Evolutionary conservation across 2,797 vertebrate species (phyloP).

Genomic region (Lepus townsendii): DNA sequence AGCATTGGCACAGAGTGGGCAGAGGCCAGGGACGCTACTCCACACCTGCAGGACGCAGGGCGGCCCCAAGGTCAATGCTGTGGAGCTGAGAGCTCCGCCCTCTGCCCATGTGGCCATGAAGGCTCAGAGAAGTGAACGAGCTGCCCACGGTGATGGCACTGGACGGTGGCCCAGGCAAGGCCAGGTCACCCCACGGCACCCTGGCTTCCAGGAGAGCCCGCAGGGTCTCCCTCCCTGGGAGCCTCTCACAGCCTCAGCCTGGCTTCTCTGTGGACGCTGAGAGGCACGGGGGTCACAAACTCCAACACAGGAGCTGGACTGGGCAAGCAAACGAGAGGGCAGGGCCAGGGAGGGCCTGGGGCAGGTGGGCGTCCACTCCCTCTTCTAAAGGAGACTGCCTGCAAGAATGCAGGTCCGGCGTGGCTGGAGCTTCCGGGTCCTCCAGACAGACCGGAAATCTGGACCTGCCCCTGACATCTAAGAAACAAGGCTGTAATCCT

Average conservation of each 20-base stretch:
- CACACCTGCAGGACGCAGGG: neutral
- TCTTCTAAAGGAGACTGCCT: neutral
- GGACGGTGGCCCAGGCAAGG: neutral
- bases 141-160: fast-evolving
- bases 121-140: neutral
- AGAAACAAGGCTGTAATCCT: too few relatives aligned
- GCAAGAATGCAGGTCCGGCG: fast-evolving
- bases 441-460: neutral
- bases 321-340: fast-evolving
- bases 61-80: neutral
- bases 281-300: fast-evolving
- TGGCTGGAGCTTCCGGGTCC: neutral
- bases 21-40: fast-evolving
- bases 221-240: too few relatives aligned
- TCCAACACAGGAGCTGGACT: neutral
- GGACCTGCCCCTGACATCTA: neutral
- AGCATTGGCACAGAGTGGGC: too few relatives aligned
- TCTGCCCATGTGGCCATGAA: fast-evolving
- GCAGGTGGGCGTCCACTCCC: neutral
- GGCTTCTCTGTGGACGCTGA: neutral
- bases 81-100: fast-evolving
- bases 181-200: fast-evolving
- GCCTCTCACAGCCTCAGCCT: neutral
- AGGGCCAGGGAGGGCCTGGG: fast-evolving
- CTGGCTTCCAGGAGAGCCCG: fast-evolving